Percentiles rank a stretch among this genome's conserved stretches.
Conservation (phyloP, 2,888 invertebrate species). For the Mimas tiliae region DNA sequence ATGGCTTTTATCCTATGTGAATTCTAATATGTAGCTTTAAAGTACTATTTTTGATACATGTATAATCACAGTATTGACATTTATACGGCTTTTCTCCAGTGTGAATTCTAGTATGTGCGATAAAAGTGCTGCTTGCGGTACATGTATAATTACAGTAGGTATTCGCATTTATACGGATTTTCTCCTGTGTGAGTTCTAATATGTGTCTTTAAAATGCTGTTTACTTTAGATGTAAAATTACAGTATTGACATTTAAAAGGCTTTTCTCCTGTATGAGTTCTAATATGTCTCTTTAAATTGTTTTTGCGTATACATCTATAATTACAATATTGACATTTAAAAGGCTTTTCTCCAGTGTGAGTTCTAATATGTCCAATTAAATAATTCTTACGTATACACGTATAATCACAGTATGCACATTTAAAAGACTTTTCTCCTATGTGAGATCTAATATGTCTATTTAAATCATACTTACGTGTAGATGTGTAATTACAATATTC, state of each 20-base stretch:
- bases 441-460: no score
- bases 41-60: background rate
- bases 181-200: slow-evolving; percentile 17
- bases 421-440: no score
- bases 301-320: background rate
- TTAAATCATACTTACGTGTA: background rate
- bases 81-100: slow-evolving; percentile 25
- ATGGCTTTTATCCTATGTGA: slow-evolving; percentile 34
- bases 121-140: slow-evolving; percentile 8
- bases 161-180: slow-evolving; percentile 26
- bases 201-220: background rate
- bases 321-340: background rate
- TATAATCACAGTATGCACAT: no score
- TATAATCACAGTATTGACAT: slow-evolving; percentile 16
- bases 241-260: slow-evolving; percentile 6
- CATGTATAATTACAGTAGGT: slow-evolving; percentile 22
- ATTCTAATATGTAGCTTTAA: slow-evolving; percentile 24
- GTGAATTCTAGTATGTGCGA: slow-evolving; percentile 31
- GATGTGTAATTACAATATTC: background rate
- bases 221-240: background rate
- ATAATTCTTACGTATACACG: no score
- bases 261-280: background rate
- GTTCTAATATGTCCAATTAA: background rate
- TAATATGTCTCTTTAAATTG: background rate
- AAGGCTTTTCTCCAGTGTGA: background rate